Percentiles rank a stretch among this genome's conserved stretches.
Evolutionary conservation across 1,140 invertebrate genomes (phyloP).

Genomic region (Macrobrachium rosenbergii): DNA sequence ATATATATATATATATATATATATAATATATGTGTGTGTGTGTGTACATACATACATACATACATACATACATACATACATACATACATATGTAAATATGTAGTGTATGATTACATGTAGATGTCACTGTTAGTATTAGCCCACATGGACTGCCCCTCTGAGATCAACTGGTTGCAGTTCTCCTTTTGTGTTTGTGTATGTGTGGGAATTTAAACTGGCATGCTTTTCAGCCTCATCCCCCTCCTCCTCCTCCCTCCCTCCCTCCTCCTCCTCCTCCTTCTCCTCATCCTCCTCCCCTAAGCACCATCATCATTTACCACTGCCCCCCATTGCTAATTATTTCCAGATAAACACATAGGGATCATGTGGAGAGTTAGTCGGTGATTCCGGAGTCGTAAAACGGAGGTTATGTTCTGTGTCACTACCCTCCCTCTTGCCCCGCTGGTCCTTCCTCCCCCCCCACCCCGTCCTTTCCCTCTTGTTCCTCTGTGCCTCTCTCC

Average conservation of each 20-base stretch:
- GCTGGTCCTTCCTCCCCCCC: background rate
- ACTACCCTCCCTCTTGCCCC: background rate
- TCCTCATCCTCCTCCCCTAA: conserved; percentile 2
- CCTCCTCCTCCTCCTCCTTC: background rate
- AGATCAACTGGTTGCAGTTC: too few relatives aligned
- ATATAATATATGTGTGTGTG: too few relatives aligned
- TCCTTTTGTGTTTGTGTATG: too few relatives aligned
- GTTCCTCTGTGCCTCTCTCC: background rate
- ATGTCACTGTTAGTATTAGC: too few relatives aligned
- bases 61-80: too few relatives aligned
- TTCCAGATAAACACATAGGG: conserved; percentile 35
- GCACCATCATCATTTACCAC: conserved; percentile 3
- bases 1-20: too few relatives aligned
- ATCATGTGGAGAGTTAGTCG: conserved; percentile 33
- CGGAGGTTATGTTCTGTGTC: background rate
- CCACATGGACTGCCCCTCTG: too few relatives aligned
- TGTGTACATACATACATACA: too few relatives aligned
- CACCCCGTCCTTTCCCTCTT: background rate
- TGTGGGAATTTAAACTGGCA: too few relatives aligned
- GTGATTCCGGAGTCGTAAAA: conserved; percentile 34
- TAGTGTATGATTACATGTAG: too few relatives aligned
- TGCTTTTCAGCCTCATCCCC: background rate
- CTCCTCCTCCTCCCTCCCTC: conserved; percentile 1
- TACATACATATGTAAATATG: too few relatives aligned
- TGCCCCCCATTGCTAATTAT: conserved; percentile 36